Evolutionary conservation across 92 coral and sea anemone genomes (phyloP).

Genomic region (Paragorgia papillata): DNA sequence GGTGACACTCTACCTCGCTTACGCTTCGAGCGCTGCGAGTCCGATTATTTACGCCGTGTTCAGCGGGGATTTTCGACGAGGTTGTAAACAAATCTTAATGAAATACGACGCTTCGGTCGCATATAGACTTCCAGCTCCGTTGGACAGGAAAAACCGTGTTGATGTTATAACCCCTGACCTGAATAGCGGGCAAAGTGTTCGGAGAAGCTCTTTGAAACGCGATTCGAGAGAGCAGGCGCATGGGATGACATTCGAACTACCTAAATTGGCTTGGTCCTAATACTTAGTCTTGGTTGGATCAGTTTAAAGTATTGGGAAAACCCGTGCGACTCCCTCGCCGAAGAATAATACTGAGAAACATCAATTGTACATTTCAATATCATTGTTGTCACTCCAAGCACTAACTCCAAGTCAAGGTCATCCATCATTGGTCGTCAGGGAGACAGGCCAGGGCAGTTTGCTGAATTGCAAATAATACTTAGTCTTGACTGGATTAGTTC

Average conservation of each 20-base stretch:
- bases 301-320: no score
- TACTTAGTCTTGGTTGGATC: no score
- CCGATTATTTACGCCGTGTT: slow-evolving; percentile 78
- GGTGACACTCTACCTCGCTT: slow-evolving; percentile 60
- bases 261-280: background rate
- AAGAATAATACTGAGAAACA: no score
- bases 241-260: background rate
- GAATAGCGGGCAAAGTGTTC: background rate
- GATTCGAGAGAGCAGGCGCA: background rate
- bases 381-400: no score
- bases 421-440: no score
- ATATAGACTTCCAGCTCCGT: slow-evolving; percentile 69
- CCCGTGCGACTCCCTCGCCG: no score
- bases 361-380: no score
- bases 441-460: no score
- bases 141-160: slow-evolving; percentile 84
- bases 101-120: slow-evolving; percentile 96
- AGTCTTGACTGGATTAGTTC: no score
- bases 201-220: background rate
- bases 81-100: slow-evolving; percentile 82
- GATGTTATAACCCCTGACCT: slow-evolving; percentile 10
- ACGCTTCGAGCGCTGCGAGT: slow-evolving; percentile 68
- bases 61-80: slow-evolving; percentile 91
- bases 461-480: no score
- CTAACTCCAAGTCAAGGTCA: no score